Evolutionary conservation across 2,113 vertebrate species (phyloP).

Genomic region (Serilophus lunatus): DNA sequence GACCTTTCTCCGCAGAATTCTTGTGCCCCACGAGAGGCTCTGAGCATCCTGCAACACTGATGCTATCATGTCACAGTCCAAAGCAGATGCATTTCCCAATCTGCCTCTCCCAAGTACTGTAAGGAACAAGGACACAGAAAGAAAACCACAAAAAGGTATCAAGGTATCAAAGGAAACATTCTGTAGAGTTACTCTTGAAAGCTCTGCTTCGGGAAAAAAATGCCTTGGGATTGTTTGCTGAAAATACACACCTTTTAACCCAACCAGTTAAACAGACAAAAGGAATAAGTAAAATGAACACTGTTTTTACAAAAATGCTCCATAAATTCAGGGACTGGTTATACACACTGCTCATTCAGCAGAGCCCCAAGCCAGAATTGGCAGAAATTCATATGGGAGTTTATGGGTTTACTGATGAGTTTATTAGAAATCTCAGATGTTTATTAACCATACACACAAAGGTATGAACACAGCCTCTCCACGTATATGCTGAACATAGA

Average conservation of each 20-base stretch:
- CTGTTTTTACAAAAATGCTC: background rate
- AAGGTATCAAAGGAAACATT: background rate
- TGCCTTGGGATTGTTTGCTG: background rate
- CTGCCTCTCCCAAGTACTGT: background rate
- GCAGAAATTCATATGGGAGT: constrained; percentile 1
- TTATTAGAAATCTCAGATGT: background rate
- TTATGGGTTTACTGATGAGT: background rate
- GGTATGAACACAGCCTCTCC: background rate
- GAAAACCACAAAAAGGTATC: background rate
- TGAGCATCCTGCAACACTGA: background rate
- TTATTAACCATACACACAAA: background rate
- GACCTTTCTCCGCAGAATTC: background rate
- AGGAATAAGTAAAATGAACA: constrained; percentile 8
- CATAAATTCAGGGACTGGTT: background rate
- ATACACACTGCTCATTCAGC: background rate
- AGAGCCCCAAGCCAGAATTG: background rate
- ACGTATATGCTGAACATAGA: background rate
- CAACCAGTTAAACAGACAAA: constrained; percentile 9
- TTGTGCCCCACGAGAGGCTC: background rate
- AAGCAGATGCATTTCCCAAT: background rate
- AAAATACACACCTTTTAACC: background rate
- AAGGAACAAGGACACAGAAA: background rate
- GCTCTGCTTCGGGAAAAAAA: background rate
- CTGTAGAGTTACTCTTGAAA: background rate
- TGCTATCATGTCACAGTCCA: background rate